Conservation (phyloP, 2,797 vertebrate genomes). For the Gadopsis bispinosus region DNA sequence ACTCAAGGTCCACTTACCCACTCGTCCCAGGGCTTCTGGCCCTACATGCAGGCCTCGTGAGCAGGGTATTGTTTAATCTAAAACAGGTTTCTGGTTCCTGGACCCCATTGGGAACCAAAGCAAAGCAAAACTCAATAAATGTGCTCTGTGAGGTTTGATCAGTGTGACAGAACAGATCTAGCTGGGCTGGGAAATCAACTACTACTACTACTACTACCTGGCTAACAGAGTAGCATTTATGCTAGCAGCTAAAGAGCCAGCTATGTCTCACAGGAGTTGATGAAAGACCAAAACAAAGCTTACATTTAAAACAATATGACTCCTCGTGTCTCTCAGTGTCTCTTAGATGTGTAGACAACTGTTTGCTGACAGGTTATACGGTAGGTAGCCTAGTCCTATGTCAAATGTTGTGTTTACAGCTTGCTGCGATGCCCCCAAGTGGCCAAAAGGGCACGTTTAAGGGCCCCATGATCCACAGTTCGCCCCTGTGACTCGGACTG, state of each 20-base stretch:
- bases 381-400: no score
- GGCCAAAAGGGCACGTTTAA: background rate
- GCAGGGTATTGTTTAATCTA: background rate
- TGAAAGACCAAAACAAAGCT: background rate
- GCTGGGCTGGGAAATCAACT: background rate
- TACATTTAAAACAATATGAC: no score
- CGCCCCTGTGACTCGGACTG: background rate
- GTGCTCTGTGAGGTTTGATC: background rate
- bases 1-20: background rate
- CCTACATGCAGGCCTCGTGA: background rate
- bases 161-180: background rate
- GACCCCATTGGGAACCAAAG: background rate
- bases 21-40: background rate
- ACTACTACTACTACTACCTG: background rate
- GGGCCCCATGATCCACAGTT: background rate
- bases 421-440: background rate
- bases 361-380: background rate
- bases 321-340: background rate
- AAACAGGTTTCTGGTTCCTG: background rate
- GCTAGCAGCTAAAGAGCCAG: background rate
- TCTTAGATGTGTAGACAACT: background rate
- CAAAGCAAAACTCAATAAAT: background rate
- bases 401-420: background rate
- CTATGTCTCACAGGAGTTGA: background rate
- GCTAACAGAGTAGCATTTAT: background rate